Evolutionary conservation across 2,797 vertebrate genomes (phyloP).

Genomic region (Merluccius polli): DNA sequence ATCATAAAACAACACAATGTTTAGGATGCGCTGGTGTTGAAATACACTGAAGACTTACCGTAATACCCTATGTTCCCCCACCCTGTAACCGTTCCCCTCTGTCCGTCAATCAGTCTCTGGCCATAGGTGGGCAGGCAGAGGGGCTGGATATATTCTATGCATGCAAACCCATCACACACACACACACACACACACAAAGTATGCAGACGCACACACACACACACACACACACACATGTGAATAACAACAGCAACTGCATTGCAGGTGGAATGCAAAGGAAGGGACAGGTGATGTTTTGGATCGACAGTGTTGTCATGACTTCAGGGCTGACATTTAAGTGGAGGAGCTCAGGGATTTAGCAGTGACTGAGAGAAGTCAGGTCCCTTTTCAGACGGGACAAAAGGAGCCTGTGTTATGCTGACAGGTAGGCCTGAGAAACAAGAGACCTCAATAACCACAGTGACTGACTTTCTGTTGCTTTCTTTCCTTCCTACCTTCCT

Average conservation of each 20-base stretch:
- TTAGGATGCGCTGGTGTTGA: not conserved
- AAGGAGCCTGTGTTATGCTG: slow-evolving; percentile 43
- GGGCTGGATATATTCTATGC: slow-evolving; percentile 84
- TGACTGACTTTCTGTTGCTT: not conserved
- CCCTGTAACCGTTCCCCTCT: slow-evolving; percentile 85
- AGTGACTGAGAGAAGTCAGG: not conserved
- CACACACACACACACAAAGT: slow-evolving; percentile 8
- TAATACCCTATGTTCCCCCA: slow-evolving; percentile 89
- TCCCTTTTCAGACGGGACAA: slow-evolving; percentile 26
- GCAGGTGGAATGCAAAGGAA: not conserved
- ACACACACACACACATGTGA: not conserved
- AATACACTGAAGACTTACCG: slow-evolving; percentile 63
- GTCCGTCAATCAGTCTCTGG: slow-evolving; percentile 80
- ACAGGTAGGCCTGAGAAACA: slow-evolving; percentile 18
- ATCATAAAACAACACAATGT: not conserved
- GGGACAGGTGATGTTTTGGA: not conserved
- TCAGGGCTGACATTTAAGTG: slow-evolving; percentile 8
- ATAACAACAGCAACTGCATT: not conserved
- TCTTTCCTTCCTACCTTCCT: not conserved
- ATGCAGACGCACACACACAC: not conserved
- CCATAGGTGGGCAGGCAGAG: slow-evolving; percentile 84
- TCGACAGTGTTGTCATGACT: not conserved
- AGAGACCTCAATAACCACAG: slow-evolving; percentile 33
- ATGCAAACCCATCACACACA: slow-evolving; percentile 18
- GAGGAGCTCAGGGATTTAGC: slow-evolving; percentile 2